A percentile compares a stretch with the other conserved stretches of the same genome.
Evolutionary conservation across 2,113 vertebrate species (phyloP).

Genomic region (Sturnira hondurensis): DNA sequence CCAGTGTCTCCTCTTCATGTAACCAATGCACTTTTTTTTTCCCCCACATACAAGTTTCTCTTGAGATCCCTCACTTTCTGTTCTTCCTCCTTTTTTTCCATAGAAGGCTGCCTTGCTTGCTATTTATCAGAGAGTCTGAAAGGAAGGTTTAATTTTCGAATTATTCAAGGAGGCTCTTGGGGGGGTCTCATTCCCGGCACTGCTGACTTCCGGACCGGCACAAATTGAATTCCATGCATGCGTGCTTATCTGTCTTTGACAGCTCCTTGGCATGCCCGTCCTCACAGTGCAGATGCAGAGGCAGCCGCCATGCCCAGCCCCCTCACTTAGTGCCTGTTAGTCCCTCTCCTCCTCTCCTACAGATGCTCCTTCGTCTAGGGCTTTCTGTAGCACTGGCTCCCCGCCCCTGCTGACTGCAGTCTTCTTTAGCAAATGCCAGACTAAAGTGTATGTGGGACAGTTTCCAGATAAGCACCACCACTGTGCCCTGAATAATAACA

Average conservation of each 20-base stretch:
- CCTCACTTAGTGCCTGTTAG: not conserved
- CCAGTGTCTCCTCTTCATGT: not conserved
- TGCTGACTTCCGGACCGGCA: conserved; percentile 43
- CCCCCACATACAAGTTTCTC: not conserved
- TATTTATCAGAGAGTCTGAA: conserved; percentile 43
- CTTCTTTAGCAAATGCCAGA: conserved; percentile 14
- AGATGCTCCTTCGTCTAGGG: not conserved
- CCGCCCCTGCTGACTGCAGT: not conserved
- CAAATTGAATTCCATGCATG: conserved; percentile 67
- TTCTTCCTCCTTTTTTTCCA: not conserved
- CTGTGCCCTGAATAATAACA: conserved; percentile 1
- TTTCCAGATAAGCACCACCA: conserved; percentile 7
- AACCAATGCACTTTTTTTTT: not conserved
- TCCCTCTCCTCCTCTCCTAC: not conserved
- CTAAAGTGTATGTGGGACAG: not conserved
- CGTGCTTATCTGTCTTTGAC: conserved; percentile 57
- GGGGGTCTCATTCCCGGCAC: conserved; percentile 48
- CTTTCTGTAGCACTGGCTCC: not conserved
- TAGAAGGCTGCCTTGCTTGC: not conserved
- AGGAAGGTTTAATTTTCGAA: conserved; percentile 63
- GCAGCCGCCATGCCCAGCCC: not conserved
- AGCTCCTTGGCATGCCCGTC: conserved; percentile 11
- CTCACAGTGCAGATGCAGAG: not conserved
- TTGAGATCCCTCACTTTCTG: not conserved
- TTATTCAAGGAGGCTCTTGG: conserved; percentile 43